Percentiles rank a stretch among this genome's conserved stretches.
Evolutionary conservation across 1,140 invertebrate species (phyloP).

Genomic region (Cheumatopsyche charites): DNA sequence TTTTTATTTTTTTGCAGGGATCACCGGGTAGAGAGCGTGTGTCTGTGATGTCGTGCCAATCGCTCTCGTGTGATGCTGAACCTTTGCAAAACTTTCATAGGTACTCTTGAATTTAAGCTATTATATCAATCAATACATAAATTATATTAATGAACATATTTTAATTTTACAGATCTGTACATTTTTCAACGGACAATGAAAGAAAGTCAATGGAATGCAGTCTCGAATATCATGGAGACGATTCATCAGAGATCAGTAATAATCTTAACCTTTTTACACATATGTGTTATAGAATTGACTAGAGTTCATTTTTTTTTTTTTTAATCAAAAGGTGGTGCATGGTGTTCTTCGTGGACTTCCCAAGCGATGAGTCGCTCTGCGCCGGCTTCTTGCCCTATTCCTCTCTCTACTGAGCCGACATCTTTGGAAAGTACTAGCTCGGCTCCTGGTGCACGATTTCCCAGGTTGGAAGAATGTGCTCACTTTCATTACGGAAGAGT

Average conservation of each 20-base stretch:
- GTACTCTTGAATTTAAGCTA: constrained; percentile 44
- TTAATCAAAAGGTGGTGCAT: constrained; percentile 16
- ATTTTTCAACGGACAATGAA: constrained; percentile 59
- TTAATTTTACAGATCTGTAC: constrained; percentile 54
- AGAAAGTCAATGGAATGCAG: constrained; percentile 49
- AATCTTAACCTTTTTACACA: neutral
- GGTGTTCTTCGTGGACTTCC: constrained; percentile 42
- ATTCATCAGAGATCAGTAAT: constrained; percentile 41
- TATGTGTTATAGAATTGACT: constrained; percentile 15
- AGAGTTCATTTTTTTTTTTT: neutral
- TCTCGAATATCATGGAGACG: constrained; percentile 43
- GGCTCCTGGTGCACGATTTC: constrained; percentile 68
- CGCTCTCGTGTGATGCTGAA: constrained; percentile 57
- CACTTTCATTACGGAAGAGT: constrained; percentile 98
- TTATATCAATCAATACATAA: neutral
- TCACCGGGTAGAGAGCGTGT: constrained; percentile 54
- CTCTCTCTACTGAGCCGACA: neutral
- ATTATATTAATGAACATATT: neutral
- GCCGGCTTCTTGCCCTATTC: constrained; percentile 43
- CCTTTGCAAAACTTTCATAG: constrained; percentile 56
- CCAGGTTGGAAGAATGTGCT: constrained; percentile 96
- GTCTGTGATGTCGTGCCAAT: constrained; percentile 62
- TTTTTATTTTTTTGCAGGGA: constrained; percentile 51
- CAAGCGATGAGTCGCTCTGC: constrained; percentile 54
- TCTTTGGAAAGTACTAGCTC: constrained; percentile 49